These are phyloP conservation scores for Drosophila kanapiae DNA, from an alignment of 1,140 invertebrate species.

Conservation along the genomic window DNA sequence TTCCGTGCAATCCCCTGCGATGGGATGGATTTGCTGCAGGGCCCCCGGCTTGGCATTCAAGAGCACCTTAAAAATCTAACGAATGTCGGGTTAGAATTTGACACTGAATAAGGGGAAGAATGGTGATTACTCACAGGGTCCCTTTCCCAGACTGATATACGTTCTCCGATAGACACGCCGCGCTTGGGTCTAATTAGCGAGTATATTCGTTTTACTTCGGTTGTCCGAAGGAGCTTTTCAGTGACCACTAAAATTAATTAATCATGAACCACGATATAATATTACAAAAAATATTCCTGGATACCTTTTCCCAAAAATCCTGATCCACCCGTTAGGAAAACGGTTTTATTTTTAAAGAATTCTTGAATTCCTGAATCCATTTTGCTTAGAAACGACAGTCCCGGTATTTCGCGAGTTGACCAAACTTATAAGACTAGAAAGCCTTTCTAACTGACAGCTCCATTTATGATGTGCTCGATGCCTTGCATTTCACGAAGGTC, in stretches of 20 bases:
- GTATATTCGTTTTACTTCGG: conserved; percentile 90
- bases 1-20: conserved; percentile 87
- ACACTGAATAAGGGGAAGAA: background rate
- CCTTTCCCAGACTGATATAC: conserved; percentile 88
- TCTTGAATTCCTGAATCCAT: conserved; percentile 44
- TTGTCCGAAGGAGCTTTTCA: conserved; percentile 92
- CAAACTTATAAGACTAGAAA: conserved; percentile 6
- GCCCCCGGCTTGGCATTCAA: conserved; percentile 15
- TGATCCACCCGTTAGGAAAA: conserved; percentile 50
- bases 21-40: conserved; percentile 64
- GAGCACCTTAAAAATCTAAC: conserved; percentile 47
- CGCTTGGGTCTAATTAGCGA: conserved; percentile 91
- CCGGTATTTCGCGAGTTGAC: background rate
- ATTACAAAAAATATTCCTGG: background rate
- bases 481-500: conserved; percentile 8
- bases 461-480: conserved; percentile 9
- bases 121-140: conserved; percentile 61
- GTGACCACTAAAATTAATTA: conserved; percentile 86
- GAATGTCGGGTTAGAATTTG: background rate
- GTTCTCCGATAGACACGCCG: conserved; percentile 89
- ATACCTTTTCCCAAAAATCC: conserved; percentile 62
- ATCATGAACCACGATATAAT: too few species aligned
- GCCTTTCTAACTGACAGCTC: background rate
- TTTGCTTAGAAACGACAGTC: background rate
- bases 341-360: conserved; percentile 51